Evolutionary conservation across 2,113 vertebrate species (phyloP).

Genomic region (Tragelaphus buxtoni): DNA sequence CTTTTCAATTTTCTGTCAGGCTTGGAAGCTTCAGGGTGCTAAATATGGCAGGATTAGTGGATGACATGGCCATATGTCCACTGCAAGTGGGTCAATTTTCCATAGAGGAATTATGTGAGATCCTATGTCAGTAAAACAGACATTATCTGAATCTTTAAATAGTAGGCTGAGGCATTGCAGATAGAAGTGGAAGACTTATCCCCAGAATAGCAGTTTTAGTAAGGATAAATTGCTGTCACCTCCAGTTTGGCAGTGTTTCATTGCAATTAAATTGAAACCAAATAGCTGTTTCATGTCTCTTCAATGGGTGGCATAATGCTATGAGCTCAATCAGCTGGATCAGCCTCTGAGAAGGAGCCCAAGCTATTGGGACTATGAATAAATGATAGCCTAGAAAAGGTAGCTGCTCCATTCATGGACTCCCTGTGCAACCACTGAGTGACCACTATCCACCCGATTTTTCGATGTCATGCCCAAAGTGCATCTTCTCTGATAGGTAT

Average conservation of each 20-base stretch:
- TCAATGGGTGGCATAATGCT: neutral
- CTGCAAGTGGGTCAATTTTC: neutral
- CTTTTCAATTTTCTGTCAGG: neutral
- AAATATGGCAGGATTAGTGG: neutral
- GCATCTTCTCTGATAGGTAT: neutral
- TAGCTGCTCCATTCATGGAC: neutral
- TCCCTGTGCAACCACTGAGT: neutral
- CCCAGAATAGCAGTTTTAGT: neutral
- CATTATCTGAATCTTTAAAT: neutral
- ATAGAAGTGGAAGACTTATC: neutral
- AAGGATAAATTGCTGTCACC: neutral
- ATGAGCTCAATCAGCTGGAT: neutral
- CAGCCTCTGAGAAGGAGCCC: neutral
- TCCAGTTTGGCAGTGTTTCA: neutral
- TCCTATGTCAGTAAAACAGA: neutral
- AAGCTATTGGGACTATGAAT: neutral
- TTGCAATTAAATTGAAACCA: neutral
- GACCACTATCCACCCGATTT: neutral
- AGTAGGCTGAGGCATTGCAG: neutral
- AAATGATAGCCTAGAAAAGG: neutral
- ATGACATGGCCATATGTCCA: neutral
- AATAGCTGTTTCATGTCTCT: neutral
- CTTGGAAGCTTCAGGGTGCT: neutral
- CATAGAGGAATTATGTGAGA: neutral
- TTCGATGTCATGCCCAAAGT: neutral